Evolutionary conservation across 2,888 invertebrate species (phyloP).

Genomic region (Ptilodon capucinus): DNA sequence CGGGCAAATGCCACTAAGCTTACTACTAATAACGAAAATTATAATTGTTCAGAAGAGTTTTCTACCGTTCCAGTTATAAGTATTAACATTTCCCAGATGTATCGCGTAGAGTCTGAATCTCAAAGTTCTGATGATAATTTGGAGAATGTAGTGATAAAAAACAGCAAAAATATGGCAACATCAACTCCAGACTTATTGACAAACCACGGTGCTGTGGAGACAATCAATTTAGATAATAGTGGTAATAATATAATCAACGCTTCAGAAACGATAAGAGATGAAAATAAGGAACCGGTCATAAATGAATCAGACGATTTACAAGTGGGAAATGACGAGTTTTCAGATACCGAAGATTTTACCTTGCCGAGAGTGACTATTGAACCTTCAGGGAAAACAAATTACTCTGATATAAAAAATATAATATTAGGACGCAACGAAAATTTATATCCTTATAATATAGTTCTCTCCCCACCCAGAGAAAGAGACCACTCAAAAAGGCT

Average conservation of each 20-base stretch:
- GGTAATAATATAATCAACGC: constrained; percentile 18
- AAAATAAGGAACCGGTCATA: constrained; percentile 2
- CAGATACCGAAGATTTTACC: constrained; percentile 54
- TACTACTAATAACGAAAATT: constrained; percentile 27
- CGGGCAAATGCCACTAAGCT: constrained; percentile 22
- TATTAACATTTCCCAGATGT: constrained; percentile 83
- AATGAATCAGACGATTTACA: constrained; percentile 13
- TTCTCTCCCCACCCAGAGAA: constrained; percentile 64
- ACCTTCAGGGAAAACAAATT: constrained; percentile 30
- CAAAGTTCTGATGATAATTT: constrained; percentile 78
- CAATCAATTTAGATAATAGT: constrained; percentile 24
- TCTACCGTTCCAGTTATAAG: constrained; percentile 77
- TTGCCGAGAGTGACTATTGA: constrained; percentile 59
- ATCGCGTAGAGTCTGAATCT: constrained; percentile 66
- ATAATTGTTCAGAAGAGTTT: constrained; percentile 46
- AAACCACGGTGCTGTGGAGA: constrained; percentile 73
- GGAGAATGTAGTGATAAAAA: constrained; percentile 35
- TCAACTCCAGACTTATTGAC: constrained; percentile 83
- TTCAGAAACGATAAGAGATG: constrained; percentile 16
- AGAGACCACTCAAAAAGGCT: constrained; percentile 52
- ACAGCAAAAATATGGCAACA: constrained; percentile 35
- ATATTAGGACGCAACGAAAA: constrained; percentile 67
- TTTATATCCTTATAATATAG: constrained; percentile 71
- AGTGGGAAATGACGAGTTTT: constrained; percentile 51
- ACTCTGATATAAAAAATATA: constrained; percentile 61